phyloP scores from a whole-genome alignment of 2,113 vertebrate species.

The Corydoras sp. region DNA sequence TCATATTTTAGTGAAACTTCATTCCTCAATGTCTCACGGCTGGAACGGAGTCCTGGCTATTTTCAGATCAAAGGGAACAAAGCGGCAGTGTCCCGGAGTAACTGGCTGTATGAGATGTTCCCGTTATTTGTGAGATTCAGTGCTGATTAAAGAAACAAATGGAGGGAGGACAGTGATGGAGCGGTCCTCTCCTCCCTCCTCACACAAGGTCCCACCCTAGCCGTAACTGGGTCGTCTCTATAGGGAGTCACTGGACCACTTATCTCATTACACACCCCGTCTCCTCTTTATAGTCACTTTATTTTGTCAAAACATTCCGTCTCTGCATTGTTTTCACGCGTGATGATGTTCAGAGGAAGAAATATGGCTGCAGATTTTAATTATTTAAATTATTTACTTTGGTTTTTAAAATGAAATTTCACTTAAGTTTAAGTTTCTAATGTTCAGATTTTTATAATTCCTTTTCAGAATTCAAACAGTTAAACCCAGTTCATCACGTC shows the following conservation, averaged over 20 bases:
- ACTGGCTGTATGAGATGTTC: not conserved
- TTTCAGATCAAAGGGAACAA: slow-evolving; percentile 4
- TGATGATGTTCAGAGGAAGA: no score
- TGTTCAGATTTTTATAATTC: no score
- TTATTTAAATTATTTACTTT: no score
- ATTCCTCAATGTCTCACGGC: not conserved
- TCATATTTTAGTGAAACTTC: not conserved
- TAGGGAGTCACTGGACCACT: slow-evolving; percentile 5
- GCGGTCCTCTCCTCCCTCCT: slow-evolving; percentile 19
- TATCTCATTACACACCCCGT: slow-evolving; percentile 25
- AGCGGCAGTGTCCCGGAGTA: not conserved
- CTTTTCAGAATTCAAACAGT: no score
- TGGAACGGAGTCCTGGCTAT: not conserved
- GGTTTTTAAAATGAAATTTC: no score
- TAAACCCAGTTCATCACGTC: no score
- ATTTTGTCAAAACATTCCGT: no score
- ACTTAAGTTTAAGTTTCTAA: no score
- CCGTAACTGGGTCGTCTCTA: slow-evolving; percentile 26
- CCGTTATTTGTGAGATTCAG: not conserved
- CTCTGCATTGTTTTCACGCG: no score
- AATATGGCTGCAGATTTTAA: no score
- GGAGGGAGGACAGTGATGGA: slow-evolving; percentile 35
- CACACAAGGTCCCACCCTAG: slow-evolving; percentile 28
- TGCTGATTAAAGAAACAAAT: slow-evolving; percentile 11
- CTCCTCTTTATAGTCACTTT: not conserved